Evolutionary conservation across 2,888 invertebrate genomes (phyloP).

Genomic region (Agriopis marginaria): DNA sequence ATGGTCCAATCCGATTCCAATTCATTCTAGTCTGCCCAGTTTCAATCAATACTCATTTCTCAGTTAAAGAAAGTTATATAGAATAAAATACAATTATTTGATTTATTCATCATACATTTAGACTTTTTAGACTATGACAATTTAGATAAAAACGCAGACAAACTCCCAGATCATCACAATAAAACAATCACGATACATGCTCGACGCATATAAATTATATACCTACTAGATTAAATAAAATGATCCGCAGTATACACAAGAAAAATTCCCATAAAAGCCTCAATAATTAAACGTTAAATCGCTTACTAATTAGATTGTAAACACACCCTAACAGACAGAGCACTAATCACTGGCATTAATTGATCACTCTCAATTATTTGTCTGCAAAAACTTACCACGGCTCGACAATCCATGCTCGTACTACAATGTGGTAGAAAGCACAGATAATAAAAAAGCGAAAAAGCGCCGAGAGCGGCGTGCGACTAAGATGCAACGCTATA

Average conservation of each 20-base stretch:
- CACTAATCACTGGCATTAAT: constrained; percentile 43
- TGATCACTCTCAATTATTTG: constrained; percentile 47
- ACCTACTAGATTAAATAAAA: not conserved
- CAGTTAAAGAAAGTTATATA: too few relatives aligned
- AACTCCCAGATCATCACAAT: not conserved
- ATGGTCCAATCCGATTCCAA: too few relatives aligned
- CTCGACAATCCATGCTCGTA: constrained; percentile 75
- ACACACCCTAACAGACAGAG: constrained; percentile 38
- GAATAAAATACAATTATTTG: too few relatives aligned
- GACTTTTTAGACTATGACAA: not conserved
- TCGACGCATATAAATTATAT: not conserved
- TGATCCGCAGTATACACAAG: not conserved
- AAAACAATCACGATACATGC: not conserved
- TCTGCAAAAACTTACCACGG: constrained; percentile 69
- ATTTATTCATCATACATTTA: too few relatives aligned
- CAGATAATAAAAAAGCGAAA: constrained; percentile 58
- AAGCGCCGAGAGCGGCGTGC: constrained; percentile 64
- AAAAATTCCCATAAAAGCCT: constrained; percentile 21
- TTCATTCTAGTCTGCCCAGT: too few relatives aligned
- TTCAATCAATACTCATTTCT: too few relatives aligned
- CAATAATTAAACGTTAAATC: constrained; percentile 21
- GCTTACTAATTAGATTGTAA: constrained; percentile 36
- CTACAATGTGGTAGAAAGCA: constrained; percentile 77
- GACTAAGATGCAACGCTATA: constrained; percentile 53
- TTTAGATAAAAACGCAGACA: not conserved